Percentiles rank a stretch among this genome's conserved stretches.
These are phyloP conservation scores for Bombus balteatus DNA, from an alignment of 1,140 invertebrate genomes.

Conservation along the genomic window DNA sequence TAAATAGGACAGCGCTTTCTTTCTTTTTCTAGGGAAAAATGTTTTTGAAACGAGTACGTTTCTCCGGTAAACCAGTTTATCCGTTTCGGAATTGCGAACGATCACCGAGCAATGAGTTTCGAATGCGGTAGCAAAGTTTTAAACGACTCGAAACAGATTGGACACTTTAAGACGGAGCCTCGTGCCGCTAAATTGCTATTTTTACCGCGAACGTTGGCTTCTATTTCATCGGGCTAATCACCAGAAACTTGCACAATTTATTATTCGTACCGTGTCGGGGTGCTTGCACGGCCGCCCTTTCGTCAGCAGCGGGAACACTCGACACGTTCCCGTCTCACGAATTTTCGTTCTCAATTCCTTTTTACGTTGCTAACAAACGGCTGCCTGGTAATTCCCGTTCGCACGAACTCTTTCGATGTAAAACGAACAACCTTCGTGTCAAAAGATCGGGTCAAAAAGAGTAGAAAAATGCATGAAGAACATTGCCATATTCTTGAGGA, in stretches of 20 bases:
- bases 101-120: conserved; percentile 4
- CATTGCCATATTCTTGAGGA: too few relatives aligned
- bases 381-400: not conserved
- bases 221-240: conserved; percentile 65
- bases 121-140: conserved; percentile 56
- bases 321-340: not conserved
- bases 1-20: not conserved
- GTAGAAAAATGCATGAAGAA: not conserved
- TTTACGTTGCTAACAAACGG: not conserved
- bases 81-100: not conserved
- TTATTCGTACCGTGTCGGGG: conserved; percentile 23
- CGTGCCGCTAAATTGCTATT: conserved; percentile 68
- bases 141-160: conserved; percentile 51
- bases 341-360: not conserved
- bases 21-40: not conserved
- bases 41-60: too few relatives aligned
- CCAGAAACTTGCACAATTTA: conserved; percentile 62
- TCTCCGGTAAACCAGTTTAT: not conserved
- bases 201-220: conserved; percentile 66
- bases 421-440: not conserved
- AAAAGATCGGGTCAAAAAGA: not conserved
- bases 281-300: not conserved
- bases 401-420: conserved; percentile 11
- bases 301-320: not conserved
- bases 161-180: conserved; percentile 54